These are phyloP conservation scores for Euspilapteryx auroguttella DNA, from an alignment of 2,888 invertebrate genomes.

Conservation along the genomic window DNA sequence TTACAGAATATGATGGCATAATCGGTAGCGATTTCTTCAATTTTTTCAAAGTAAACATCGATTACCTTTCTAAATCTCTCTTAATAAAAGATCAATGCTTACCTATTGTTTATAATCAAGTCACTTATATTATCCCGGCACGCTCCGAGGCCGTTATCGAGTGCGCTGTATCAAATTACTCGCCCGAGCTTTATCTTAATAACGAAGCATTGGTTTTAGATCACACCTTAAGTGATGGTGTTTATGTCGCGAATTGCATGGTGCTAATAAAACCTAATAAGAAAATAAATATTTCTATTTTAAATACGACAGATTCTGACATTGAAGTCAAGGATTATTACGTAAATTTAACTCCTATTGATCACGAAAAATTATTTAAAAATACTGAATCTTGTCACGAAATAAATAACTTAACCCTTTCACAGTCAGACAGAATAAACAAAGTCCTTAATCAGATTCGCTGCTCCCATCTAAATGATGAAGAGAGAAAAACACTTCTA, in stretches of 20 bases:
- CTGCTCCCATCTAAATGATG: neutral
- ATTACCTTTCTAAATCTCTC: neutral
- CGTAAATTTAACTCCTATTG: constrained; percentile 2
- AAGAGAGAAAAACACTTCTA: neutral
- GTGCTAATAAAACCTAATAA: constrained; percentile 9
- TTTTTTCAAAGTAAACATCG: constrained; percentile 1
- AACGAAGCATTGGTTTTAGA: constrained; percentile 6
- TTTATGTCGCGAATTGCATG: constrained; percentile 8
- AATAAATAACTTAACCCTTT: too few relatives aligned
- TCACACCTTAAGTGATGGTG: constrained; percentile 6
- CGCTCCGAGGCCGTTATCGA: constrained; percentile 6
- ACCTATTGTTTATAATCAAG: constrained; percentile 2
- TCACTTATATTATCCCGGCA: constrained; percentile 4
- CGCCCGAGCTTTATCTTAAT: constrained; percentile 1
- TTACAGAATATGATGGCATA: constrained; percentile 2
- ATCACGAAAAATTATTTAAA: neutral
- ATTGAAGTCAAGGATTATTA: constrained; percentile 5
- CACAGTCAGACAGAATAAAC: too few relatives aligned
- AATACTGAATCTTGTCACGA: neutral
- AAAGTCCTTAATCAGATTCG: neutral
- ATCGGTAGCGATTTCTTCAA: constrained; percentile 3
- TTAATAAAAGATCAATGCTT: constrained; percentile 2
- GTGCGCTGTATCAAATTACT: constrained; percentile 5
- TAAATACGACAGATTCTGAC: constrained; percentile 6
- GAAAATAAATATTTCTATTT: constrained; percentile 8